Evolutionary conservation across 2,113 vertebrate genomes (phyloP).

Genomic region (Machaerirhynchus nigripectus): DNA sequence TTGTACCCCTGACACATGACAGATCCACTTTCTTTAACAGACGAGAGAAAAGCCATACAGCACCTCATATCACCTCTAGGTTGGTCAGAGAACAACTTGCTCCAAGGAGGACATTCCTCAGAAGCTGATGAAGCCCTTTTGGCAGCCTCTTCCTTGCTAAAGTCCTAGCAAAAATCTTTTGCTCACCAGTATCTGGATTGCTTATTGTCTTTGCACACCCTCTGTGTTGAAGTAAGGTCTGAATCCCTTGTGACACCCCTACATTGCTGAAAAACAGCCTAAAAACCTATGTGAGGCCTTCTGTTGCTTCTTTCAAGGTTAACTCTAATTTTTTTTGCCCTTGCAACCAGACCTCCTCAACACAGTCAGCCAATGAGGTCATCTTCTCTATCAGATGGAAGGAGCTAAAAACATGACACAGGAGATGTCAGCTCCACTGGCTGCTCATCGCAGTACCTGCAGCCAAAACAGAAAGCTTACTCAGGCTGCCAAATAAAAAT

Average conservation of each 20-base stretch:
- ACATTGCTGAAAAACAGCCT: neutral
- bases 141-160: neutral
- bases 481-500: slow-evolving; percentile 49
- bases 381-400: slow-evolving; percentile 51
- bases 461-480: slow-evolving; percentile 49
- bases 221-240: neutral
- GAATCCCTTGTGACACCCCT: neutral
- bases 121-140: neutral
- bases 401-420: slow-evolving; percentile 44
- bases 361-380: slow-evolving; percentile 29
- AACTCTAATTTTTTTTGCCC: neutral
- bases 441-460: slow-evolving; percentile 52
- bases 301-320: slow-evolving; percentile 26
- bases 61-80: neutral
- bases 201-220: neutral
- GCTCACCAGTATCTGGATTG: neutral
- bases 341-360: slow-evolving; percentile 21
- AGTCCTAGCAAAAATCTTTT: neutral
- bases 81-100: neutral
- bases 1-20: neutral
- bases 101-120: neutral
- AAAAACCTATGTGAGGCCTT: neutral
- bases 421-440: slow-evolving; percentile 27
- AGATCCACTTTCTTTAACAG: neutral
- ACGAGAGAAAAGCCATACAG: neutral